A percentile compares a stretch with the other conserved stretches of the same genome.
phyloP scores from a whole-genome alignment of 2,797 vertebrate species.

The Aldrovandia affinis region DNA sequence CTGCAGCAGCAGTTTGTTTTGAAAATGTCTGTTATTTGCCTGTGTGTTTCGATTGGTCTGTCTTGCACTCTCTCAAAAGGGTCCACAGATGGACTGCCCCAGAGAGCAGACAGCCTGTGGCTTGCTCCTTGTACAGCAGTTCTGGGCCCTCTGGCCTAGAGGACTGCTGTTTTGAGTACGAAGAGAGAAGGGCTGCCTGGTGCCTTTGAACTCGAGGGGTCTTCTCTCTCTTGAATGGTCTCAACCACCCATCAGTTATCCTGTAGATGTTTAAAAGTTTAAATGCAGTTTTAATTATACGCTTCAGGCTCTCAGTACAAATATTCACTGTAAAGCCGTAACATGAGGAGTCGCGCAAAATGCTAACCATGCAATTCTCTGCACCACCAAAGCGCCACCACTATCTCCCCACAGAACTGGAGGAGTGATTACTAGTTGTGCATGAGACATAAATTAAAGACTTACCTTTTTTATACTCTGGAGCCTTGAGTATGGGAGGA shows the following conservation, averaged over 20 bases:
- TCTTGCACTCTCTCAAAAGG: not conserved
- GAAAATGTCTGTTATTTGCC: not conserved
- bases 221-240: slow-evolving; percentile 47
- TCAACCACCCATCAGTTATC: slow-evolving; percentile 39
- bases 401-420: slow-evolving; percentile 68
- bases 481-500: slow-evolving; percentile 11
- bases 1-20: not conserved
- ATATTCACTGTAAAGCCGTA: slow-evolving; percentile 51
- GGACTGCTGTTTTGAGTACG: slow-evolving; percentile 38
- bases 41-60: not conserved
- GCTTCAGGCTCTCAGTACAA: slow-evolving; percentile 43
- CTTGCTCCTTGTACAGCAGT: slow-evolving; percentile 40
- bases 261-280: slow-evolving; percentile 50
- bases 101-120: not conserved
- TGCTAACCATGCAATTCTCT: slow-evolving; percentile 54
- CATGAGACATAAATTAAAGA: slow-evolving; percentile 73
- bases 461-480: slow-evolving; percentile 51
- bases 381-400: slow-evolving; percentile 54
- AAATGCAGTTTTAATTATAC: slow-evolving; percentile 53
- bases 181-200: slow-evolving; percentile 46
- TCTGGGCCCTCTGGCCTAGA: slow-evolving; percentile 34
- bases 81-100: not conserved
- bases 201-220: slow-evolving; percentile 50
- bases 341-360: slow-evolving; percentile 55
- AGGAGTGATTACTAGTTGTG: slow-evolving; percentile 76